Evolutionary conservation across 2,888 invertebrate species (phyloP).

Genomic region (Liodrosophila aerea): DNA sequence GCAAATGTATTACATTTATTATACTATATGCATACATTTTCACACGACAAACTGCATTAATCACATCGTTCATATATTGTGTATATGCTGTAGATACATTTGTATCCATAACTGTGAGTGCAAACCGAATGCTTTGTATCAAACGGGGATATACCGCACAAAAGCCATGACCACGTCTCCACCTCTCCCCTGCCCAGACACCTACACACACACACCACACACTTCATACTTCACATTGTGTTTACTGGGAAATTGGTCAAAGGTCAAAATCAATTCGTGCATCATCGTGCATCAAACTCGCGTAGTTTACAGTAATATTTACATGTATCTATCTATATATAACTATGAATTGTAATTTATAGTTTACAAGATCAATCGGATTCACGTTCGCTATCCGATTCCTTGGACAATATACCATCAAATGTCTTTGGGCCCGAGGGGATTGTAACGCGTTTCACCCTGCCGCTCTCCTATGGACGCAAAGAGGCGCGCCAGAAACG

Average conservation of each 20-base stretch:
- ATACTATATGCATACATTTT: too few relatives aligned
- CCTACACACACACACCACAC: conserved; percentile 2
- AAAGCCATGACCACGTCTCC: too few relatives aligned
- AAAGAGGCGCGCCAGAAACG: conserved; percentile 90
- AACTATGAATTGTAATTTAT: conserved; percentile 64
- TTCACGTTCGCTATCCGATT: conserved; percentile 83
- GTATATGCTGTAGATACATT: not conserved
- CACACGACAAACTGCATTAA: not conserved
- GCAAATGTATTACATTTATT: too few relatives aligned
- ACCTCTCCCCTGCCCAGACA: too few relatives aligned
- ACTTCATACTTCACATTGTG: not conserved
- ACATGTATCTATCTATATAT: conserved; percentile 1
- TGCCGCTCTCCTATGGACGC: conserved; percentile 90
- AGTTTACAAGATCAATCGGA: conserved; percentile 83
- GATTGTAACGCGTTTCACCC: conserved; percentile 87
- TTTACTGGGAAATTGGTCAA: conserved; percentile 3
- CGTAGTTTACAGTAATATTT: conserved; percentile 20
- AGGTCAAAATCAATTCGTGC: conserved; percentile 8
- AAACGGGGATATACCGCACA: too few relatives aligned
- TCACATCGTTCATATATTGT: too few relatives aligned
- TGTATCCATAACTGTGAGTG: too few relatives aligned
- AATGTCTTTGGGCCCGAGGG: conserved; percentile 85
- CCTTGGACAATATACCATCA: conserved; percentile 85
- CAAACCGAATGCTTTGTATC: too few relatives aligned
- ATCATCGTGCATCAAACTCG: conserved; percentile 13